Evolutionary conservation across 2,888 invertebrate species (phyloP).

Genomic region (Spilarctia lutea): DNA sequence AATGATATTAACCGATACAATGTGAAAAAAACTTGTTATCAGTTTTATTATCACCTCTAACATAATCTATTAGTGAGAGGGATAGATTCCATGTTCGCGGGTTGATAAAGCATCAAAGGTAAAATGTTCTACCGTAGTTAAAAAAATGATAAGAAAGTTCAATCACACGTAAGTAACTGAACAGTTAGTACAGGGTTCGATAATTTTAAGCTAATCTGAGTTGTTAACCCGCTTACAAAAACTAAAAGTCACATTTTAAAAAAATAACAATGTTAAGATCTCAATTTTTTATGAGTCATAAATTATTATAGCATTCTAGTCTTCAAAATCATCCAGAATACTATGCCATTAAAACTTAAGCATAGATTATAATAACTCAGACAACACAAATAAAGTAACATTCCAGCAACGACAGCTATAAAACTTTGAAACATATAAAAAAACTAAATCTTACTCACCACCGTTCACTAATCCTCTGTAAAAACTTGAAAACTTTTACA

Average conservation of each 20-base stretch:
- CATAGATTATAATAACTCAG: background rate
- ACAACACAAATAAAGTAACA: slow-evolving; percentile 6
- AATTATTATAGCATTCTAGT: too few species aligned
- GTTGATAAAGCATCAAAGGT: background rate
- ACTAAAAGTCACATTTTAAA: background rate
- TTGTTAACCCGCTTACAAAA: background rate
- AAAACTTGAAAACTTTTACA: slow-evolving; percentile 33
- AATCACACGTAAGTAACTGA: background rate
- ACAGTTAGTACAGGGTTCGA: background rate
- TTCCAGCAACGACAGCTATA: slow-evolving; percentile 3
- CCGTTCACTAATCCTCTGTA: slow-evolving; percentile 38
- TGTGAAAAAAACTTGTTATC: background rate
- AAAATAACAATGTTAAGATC: too few species aligned
- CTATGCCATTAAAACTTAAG: background rate
- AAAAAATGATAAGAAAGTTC: slow-evolving; percentile 1
- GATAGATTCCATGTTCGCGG: background rate
- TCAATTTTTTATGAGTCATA: background rate
- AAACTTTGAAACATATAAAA: slow-evolving; percentile 8
- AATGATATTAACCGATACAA: background rate
- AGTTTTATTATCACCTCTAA: background rate
- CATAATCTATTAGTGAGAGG: background rate
- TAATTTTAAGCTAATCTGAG: background rate
- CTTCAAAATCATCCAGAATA: background rate
- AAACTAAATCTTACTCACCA: slow-evolving; percentile 37
- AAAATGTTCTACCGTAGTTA: background rate